Evolutionary conservation across 1,140 invertebrate species (phyloP), one percentile per base, ranked within the genome.

Genomic region (Zophobas atratus): DNA sequence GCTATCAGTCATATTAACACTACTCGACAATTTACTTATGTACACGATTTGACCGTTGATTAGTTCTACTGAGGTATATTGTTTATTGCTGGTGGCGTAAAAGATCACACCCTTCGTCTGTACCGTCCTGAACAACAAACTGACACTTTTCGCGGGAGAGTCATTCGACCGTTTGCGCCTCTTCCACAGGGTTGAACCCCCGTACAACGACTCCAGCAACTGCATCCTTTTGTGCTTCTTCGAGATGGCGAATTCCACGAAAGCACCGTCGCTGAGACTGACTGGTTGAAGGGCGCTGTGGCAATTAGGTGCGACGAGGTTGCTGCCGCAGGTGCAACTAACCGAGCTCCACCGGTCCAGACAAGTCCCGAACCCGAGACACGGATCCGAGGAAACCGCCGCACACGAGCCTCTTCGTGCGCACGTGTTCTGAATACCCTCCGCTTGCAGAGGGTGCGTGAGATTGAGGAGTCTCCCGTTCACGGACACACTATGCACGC

Each of bases 191-290:
- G 91, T 94, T 8, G 90, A 92, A 1, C 93, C 93, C 8, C 89
- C 88, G 82, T 96, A 96, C 20, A 96, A 88, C 51, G 90, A 91
- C 49, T 95, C 94, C 48, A 97, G 84, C 0, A 96, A 87, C 84
- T 96, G 95, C 91, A 96, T 95, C 83, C 96, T 87, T 74, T 92
- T 89, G 86, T 96, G 95, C 84, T 94, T 95, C 81, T 97, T 94
- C 0, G 94, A 94, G 41, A 96, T 92, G 81, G 90, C 89, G 78
- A 94, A 96, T 81, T 95, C 93, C 0, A 98, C 86, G 83, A 91
- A 94, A 32, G 92, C 93, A 77, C 93, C 94, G 57, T 92, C 91
- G 77, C 88, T 91, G 2, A 98, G 88, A 1, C 92, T 94, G 33
- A 97, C 90, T 3, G 97, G 92, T 82, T 94, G 91, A 0, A 97